phyloP scores from a whole-genome alignment of 2,797 vertebrate species.

The Galagoides demidoff region DNA sequence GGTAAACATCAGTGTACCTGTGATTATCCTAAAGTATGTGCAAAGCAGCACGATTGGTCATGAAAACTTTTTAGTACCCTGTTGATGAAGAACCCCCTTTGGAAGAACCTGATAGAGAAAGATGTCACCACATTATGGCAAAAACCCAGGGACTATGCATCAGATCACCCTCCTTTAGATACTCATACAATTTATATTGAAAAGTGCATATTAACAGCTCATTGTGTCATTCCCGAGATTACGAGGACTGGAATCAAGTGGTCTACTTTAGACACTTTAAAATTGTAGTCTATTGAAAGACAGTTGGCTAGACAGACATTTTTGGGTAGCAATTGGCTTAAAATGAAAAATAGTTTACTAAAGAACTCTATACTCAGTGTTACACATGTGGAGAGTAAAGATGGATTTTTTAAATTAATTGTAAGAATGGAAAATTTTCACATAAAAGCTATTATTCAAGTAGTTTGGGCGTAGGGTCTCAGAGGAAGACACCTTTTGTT shows the following conservation, averaged over 20 bases:
- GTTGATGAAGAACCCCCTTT: too few species aligned
- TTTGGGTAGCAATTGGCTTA: constrained; percentile 3
- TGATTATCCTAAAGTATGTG: background rate
- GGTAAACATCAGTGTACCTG: background rate
- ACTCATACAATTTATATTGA: background rate
- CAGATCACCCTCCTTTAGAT: background rate
- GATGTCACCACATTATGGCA: too few species aligned
- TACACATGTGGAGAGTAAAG: background rate
- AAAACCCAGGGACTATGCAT: too few species aligned
- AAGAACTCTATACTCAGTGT: background rate
- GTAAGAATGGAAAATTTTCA: constrained; percentile 39
- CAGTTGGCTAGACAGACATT: background rate
- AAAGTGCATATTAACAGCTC: background rate
- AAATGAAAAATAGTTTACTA: constrained; percentile 37
- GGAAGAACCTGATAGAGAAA: too few species aligned
- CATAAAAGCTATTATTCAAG: constrained; percentile 48
- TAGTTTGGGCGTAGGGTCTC: background rate
- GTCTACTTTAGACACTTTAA: background rate
- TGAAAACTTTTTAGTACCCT: too few species aligned
- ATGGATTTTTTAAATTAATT: constrained; percentile 45
- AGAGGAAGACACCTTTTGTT: background rate
- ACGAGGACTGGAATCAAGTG: background rate
- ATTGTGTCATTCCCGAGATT: background rate
- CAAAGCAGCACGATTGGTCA: too few species aligned
- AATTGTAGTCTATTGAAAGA: background rate